phyloP scores from a whole-genome alignment of 2,797 vertebrate species.

The Xerus rutilus region DNA sequence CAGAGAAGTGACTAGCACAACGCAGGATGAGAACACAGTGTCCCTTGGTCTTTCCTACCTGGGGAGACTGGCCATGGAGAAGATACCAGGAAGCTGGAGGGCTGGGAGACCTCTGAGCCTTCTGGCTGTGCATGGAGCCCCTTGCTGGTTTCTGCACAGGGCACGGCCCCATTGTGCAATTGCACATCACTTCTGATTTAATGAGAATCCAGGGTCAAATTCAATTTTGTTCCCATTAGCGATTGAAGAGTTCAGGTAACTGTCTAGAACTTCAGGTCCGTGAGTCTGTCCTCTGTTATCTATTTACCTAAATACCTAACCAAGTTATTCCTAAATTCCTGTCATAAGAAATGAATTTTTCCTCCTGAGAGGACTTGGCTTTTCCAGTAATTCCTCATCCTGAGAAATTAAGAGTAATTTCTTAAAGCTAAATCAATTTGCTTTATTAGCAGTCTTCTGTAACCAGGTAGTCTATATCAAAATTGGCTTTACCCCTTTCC shows the following conservation, averaged over 20 bases:
- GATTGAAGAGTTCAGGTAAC: background rate
- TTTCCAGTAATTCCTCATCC: constrained; percentile 46
- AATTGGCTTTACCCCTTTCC: background rate
- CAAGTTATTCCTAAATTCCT: constrained; percentile 35
- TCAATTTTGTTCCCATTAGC: background rate
- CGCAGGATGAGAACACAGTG: background rate
- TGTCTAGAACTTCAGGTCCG: background rate
- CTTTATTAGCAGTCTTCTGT: background rate
- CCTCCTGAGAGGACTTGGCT: background rate
- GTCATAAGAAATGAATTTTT: constrained; percentile 51
- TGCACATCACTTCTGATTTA: constrained; percentile 29
- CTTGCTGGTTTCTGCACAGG: background rate
- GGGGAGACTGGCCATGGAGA: background rate
- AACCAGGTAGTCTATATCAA: background rate
- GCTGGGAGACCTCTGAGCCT: background rate
- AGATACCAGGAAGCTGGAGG: background rate
- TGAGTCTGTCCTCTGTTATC: background rate
- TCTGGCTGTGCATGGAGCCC: background rate
- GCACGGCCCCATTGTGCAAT: background rate
- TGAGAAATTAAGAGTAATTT: constrained; percentile 62
- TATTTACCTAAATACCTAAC: constrained; percentile 17
- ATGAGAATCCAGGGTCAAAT: background rate
- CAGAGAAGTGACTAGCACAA: too few relatives aligned
- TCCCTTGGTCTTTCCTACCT: background rate
- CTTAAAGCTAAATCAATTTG: background rate